A percentile compares a stretch with the other conserved stretches of the same genome.
Conservation (phyloP, 2,113 vertebrate genomes). For the Herpetotheres cachinnans region DNA sequence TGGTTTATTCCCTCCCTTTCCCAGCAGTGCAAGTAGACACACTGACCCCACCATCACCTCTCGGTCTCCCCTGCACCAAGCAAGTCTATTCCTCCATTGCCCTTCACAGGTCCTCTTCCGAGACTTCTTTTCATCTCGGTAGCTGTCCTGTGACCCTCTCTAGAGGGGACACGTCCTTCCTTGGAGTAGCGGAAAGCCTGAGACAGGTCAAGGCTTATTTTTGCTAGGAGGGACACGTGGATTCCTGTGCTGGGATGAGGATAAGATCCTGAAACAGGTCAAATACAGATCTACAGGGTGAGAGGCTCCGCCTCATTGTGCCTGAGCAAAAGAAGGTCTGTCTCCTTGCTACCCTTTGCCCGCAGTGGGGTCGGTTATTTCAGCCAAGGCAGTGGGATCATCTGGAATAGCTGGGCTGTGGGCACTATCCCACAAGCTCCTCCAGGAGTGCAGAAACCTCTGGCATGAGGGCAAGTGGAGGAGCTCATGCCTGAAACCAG, state of each 20-base stretch:
- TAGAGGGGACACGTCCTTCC: background rate
- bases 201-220: background rate
- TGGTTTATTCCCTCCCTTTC: background rate
- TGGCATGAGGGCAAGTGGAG: background rate
- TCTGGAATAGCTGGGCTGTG: background rate
- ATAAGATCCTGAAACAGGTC: background rate
- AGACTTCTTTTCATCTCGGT: background rate
- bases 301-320: background rate
- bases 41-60: background rate
- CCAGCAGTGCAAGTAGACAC: background rate
- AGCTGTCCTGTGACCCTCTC: background rate
- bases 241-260: background rate
- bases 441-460: background rate
- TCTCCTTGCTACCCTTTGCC: background rate
- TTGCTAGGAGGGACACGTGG: background rate
- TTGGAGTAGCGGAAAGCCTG: background rate
- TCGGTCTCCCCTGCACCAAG: accelerated
- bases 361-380: background rate
- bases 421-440: background rate
- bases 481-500: background rate
- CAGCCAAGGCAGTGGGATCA: accelerated
- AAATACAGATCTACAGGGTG: background rate
- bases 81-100: background rate
- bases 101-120: background rate
- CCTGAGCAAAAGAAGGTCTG: background rate